Conservation (phyloP, 2,888 invertebrate genomes). For the Drosophila quinaria region DNA sequence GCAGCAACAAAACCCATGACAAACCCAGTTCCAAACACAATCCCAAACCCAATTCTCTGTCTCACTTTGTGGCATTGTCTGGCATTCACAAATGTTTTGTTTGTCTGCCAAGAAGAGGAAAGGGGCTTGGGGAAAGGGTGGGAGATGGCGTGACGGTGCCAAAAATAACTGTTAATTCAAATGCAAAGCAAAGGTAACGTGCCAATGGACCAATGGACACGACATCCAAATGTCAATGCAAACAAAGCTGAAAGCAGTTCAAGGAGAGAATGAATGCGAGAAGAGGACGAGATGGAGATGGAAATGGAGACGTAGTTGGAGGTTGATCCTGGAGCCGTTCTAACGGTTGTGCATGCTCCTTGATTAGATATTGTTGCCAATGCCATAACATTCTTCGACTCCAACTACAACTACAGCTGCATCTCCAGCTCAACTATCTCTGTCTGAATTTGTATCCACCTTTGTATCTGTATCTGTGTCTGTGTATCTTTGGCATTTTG, state of each 20-base stretch:
- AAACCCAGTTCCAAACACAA: background rate
- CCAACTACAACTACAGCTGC: conserved; percentile 1
- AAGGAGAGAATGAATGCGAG: background rate
- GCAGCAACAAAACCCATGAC: background rate
- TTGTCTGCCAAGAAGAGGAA: conserved; percentile 21
- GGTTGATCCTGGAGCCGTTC: conserved; percentile 1
- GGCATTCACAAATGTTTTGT: conserved; percentile 46
- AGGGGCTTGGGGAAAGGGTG: background rate
- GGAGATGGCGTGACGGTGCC: conserved; percentile 56
- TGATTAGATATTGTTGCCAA: conserved; percentile 73
- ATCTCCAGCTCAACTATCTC: conserved; percentile 9
- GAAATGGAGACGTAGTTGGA: background rate
- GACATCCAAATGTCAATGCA: conserved; percentile 75
- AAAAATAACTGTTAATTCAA: conserved; percentile 81
- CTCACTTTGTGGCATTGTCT: conserved; percentile 50
- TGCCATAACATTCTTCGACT: conserved; percentile 26
- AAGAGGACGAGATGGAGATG: background rate
- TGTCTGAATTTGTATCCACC: background rate
- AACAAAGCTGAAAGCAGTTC: conserved; percentile 49
- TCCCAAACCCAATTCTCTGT: conserved; percentile 8
- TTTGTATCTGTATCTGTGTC: background rate
- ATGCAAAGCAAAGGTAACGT: conserved; percentile 77
- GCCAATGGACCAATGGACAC: conserved; percentile 65
- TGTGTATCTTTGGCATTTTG: background rate
- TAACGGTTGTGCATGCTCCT: conserved; percentile 37